Evolutionary conservation across 2,113 vertebrate species (phyloP), one percentile per base, ranked within the genome.

Genomic region (Corythaeola cristata): DNA sequence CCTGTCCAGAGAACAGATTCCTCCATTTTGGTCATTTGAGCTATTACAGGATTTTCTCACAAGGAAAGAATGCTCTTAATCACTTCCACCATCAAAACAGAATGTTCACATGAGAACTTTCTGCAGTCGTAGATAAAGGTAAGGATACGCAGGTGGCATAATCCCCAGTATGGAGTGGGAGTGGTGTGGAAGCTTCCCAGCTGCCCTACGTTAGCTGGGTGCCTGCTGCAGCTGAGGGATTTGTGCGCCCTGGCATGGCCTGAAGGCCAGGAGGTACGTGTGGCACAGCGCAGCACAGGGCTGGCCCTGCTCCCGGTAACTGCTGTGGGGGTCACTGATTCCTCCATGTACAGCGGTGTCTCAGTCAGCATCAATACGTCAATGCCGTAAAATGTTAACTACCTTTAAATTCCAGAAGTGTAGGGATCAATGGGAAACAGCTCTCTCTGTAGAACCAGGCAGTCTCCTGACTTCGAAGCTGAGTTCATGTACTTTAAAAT

Each of bases 151-250:
- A 44, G 41, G 41, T 44, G 41, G 41, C 41, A 9, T 44, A 44
- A 44, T 44, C 14, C 41, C 41, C 19, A 33, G 33, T 19, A 37
- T 15, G 2, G 6, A 13, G 44, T 1, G 26, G 79, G 28, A 47
- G 30, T 44, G 41, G 41, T 15, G 14, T 12, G 41, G 41, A 19
- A 6, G 32, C 37, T 17, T 6, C 19, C 33, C 64, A 19, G 56
- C 47, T 47, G 66, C 9, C 1, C 0, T 23, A 8, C 3, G 0
- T 30, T 30, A 33, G n/a, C 27, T 15, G 4, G 21, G 26, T 5
- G 37, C 18, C 2, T 6, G 6, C 56, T 45, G 33, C 3, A 2
- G 45, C 45, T 21, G 5, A 13, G 53, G 24, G 35, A 21, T 32
- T 14, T 21, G 21, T 35, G 45, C 11, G 10, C 24, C 45, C 4